A percentile compares a stretch with the other conserved stretches of the same genome.
Evolutionary conservation across 1,140 invertebrate genomes (phyloP).

Genomic region (Bombus turneri): DNA sequence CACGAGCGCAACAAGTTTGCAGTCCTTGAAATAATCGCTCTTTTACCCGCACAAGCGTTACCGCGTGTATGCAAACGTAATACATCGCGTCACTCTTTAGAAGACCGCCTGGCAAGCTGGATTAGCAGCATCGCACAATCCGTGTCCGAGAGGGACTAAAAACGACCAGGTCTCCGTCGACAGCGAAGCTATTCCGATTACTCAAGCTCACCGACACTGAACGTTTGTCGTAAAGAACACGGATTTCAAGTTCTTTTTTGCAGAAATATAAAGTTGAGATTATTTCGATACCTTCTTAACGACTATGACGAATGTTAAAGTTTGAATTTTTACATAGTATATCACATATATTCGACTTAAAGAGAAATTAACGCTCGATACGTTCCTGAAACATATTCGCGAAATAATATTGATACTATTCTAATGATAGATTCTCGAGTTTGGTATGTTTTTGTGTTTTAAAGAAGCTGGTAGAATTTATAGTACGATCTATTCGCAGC

Average conservation of each 20-base stretch:
- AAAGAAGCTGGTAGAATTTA: too few relatives aligned
- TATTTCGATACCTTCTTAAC: background rate
- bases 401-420: too few relatives aligned
- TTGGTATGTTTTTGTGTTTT: too few relatives aligned
- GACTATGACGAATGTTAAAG: background rate
- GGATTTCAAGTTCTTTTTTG: background rate
- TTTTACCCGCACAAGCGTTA: constrained; percentile 36
- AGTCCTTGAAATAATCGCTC: constrained; percentile 56
- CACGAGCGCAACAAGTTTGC: constrained; percentile 41
- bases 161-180: constrained; percentile 2
- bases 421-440: too few relatives aligned
- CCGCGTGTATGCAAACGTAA: constrained; percentile 50
- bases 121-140: constrained; percentile 31
- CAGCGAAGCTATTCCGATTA: constrained; percentile 15
- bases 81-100: constrained; percentile 49
- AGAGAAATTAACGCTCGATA: too few relatives aligned
- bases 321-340: background rate
- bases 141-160: constrained; percentile 20
- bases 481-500: too few relatives aligned
- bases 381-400: too few relatives aligned
- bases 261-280: background rate
- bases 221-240: background rate
- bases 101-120: constrained; percentile 34
- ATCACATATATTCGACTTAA: background rate
- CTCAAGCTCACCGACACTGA: background rate